phyloP scores from a whole-genome alignment of 2,888 invertebrate species.

The Disparrhopalites patrizii region DNA sequence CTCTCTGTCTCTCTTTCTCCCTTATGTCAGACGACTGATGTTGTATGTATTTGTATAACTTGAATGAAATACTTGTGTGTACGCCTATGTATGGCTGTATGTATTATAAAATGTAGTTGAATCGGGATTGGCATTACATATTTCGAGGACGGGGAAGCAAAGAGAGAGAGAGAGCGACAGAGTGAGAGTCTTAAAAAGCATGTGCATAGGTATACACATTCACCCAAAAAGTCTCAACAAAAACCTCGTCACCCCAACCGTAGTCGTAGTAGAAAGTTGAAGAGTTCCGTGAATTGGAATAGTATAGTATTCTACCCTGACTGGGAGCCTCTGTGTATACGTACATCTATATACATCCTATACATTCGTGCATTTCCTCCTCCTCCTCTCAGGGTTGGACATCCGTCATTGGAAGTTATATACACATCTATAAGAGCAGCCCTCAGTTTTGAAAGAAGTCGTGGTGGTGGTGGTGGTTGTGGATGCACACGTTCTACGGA shows the following conservation, averaged over 20 bases:
- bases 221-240: no score
- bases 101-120: not conserved
- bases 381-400: conserved; percentile 20
- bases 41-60: not conserved
- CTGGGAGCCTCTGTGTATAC: conserved; percentile 2
- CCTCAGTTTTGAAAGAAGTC: not conserved
- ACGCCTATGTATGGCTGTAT: not conserved
- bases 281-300: no score
- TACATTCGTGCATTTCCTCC: no score
- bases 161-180: no score
- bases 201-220: no score
- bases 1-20: conserved; percentile 4
- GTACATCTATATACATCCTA: not conserved
- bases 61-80: conserved; percentile 11
- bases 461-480: not conserved
- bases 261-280: no score
- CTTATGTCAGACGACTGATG: not conserved
- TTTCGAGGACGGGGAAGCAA: no score
- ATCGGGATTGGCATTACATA: no score
- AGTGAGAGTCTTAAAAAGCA: no score
- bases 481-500: conserved; percentile 12
- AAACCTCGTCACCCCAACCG: no score
- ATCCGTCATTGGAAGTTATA: conserved; percentile 1
- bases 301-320: conserved; percentile 20
- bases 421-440: not conserved